phyloP scores from a whole-genome alignment of 2,797 vertebrate genomes.

The Vespertilio murinus region DNA sequence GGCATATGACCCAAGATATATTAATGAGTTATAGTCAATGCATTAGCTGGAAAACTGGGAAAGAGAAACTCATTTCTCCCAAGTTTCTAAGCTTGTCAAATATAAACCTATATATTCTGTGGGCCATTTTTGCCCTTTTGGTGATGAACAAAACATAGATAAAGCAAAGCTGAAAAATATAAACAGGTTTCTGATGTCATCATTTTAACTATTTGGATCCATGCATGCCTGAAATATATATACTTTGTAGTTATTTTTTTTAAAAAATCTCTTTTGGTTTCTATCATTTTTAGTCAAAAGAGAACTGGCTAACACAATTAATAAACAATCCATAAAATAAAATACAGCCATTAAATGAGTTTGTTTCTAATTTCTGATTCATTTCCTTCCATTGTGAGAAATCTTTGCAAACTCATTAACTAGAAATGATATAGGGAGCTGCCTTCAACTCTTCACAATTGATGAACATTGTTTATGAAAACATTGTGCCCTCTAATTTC shows the following conservation, averaged over 20 bases:
- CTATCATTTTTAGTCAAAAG: not conserved
- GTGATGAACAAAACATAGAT: not conserved
- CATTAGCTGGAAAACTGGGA: not conserved
- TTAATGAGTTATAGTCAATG: not conserved
- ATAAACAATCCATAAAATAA: slow-evolving; percentile 27
- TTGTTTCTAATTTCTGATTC: not conserved
- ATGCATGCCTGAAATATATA: not conserved
- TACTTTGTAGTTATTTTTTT: not conserved
- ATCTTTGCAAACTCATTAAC: not conserved
- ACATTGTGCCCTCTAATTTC: not conserved
- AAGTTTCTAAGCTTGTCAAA: not conserved
- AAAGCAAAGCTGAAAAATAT: not conserved
- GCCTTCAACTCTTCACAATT: not conserved
- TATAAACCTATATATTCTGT: not conserved
- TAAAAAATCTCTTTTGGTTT: not conserved
- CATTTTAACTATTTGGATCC: not conserved
- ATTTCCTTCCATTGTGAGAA: slow-evolving; percentile 1
- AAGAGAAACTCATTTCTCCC: not conserved
- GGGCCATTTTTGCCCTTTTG: not conserved
- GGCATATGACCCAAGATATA: not conserved
- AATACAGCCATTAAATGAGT: not conserved
- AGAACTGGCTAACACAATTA: not conserved
- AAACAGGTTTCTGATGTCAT: not conserved
- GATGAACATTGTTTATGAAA: slow-evolving; percentile 8
- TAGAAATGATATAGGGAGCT: not conserved